Evolutionary conservation across 2,888 invertebrate genomes (phyloP), one percentile per base, ranked within the genome.

Genomic region (Folsomia manolachei): DNA sequence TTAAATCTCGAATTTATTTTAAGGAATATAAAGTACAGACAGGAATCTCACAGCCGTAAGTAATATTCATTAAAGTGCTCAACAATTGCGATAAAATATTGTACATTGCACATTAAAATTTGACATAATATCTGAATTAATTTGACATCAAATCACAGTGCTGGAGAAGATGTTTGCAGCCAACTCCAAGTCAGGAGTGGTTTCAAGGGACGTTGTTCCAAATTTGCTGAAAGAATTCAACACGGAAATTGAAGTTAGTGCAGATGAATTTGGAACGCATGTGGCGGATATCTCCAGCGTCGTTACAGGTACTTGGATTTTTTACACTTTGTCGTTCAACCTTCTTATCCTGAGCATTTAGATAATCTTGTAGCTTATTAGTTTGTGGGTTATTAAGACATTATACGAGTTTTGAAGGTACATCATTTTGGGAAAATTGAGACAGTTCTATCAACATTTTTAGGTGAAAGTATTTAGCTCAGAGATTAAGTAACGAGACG

Each of bases 111-210:
- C n/a, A n/a, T n/a, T n/a, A n/a, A 39, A 39, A 39, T 39, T 39
- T 39, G 14, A 39, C 39, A n/a, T n/a, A n/a, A n/a, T n/a, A n/a
- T n/a, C n/a, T n/a, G n/a, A n/a, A n/a, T n/a, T n/a, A n/a, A n/a
- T n/a, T n/a, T n/a, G n/a, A n/a, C n/a, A n/a, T n/a, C n/a, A n/a
- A n/a, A n/a, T n/a, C n/a, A 14, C 39, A 39, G 39, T 39, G 39
- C 25, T 76, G 71, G 76, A 76, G 69, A 76, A 76, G 51, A 65
- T 76, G 69, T 76, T 76, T 66, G 11, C 26, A 18, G 70, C 65
- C n/a, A 69, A 76, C 27, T 51, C 73, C 11, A 71, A 69, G 1
- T 64, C 69, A 19, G 76, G 76, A 0, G 66, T 71, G 25, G 63
- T 76, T 19, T 67, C 72, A 27, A 62, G 71, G 19, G 71, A 72